Conservation (phyloP, 1,140 invertebrate species). For the Pachypeltis micranthus region DNA sequence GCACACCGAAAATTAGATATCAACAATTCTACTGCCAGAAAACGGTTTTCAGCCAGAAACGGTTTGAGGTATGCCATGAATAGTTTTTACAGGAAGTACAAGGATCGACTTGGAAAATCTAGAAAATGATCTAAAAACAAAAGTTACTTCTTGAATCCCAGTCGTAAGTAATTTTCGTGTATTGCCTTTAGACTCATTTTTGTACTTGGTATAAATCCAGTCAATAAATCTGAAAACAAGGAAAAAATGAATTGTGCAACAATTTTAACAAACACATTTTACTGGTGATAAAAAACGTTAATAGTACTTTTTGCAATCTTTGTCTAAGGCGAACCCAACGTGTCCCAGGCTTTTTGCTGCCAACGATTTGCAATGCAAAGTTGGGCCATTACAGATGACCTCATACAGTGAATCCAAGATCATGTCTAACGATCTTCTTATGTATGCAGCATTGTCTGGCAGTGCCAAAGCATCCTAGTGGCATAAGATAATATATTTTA, state of each 20-base stretch:
- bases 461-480: conserved; percentile 16
- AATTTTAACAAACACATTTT: neutral
- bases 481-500: too few species aligned
- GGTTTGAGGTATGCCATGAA: too few species aligned
- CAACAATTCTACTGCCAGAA: too few species aligned
- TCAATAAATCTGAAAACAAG: conserved; percentile 18
- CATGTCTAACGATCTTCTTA: conserved; percentile 17
- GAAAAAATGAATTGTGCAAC: neutral
- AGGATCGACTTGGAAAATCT: too few species aligned
- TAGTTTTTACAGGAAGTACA: too few species aligned
- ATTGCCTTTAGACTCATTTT: conserved; percentile 1
- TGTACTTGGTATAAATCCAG: conserved; percentile 17
- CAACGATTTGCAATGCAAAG: neutral
- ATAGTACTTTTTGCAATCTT: conserved; percentile 19
- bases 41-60: too few species aligned
- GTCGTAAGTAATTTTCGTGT: conserved; percentile 5
- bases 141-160: conserved; percentile 14
- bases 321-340: conserved; percentile 19
- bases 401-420: conserved; percentile 17
- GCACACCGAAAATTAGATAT: too few species aligned
- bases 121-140: too few species aligned
- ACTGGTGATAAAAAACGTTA: neutral
- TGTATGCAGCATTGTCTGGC: conserved; percentile 20
- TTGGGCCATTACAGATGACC: conserved; percentile 11
- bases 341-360: conserved; percentile 18